Base-by-base conservation (phyloP, 2,888 invertebrate species). In the Thera britannica region DNA sequence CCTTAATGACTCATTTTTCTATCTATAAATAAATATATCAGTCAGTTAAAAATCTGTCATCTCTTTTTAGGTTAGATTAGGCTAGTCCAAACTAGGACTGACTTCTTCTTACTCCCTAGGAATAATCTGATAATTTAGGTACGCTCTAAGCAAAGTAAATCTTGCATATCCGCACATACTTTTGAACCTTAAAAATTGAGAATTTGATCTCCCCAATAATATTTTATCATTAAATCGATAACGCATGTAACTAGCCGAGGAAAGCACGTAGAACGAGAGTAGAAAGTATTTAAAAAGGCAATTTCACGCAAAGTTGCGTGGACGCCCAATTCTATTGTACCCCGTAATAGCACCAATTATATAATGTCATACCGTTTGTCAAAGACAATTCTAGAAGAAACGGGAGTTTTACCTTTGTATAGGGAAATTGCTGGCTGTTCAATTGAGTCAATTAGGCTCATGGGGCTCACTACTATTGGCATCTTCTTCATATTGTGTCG, bases 281-380 rank as follows among this genome's bases (percentile, higher is more conserved):
- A 87, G 90, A 90, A 90, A 92, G 92, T 91, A 92, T 92, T 91
- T 90, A 92, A 91, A 89, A 90, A 83, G 80, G 83, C 88, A 92
- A 92, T 93, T 92, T 92, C 90, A 91, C 90, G 93, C 89, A 79
- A 83, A 77, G 79, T 78, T 88, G 88, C 58, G 66, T 82, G 82
- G 75, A 77, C 85, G 88, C 91, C 93, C 93, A 92, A 93, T 93
- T 93, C 92, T 91, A 90, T 93, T 93, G 93, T 92, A 62, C 79
- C 68, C 76, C 62, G 87, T 92, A 93, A 93, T 92, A 77, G 87
- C 75, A 62, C 79, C 89, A 86, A 92, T 92, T 91, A 92, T 74
- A 82, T 67, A 58, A 72, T 74, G 74, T 72, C 75, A 71, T 75
- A 75, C 72, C 72, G 75, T 72, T 72, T 75, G 72, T 70, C 67